Conservation (phyloP, 2,888 invertebrate genomes). For the Epiblema foenella region DNA sequence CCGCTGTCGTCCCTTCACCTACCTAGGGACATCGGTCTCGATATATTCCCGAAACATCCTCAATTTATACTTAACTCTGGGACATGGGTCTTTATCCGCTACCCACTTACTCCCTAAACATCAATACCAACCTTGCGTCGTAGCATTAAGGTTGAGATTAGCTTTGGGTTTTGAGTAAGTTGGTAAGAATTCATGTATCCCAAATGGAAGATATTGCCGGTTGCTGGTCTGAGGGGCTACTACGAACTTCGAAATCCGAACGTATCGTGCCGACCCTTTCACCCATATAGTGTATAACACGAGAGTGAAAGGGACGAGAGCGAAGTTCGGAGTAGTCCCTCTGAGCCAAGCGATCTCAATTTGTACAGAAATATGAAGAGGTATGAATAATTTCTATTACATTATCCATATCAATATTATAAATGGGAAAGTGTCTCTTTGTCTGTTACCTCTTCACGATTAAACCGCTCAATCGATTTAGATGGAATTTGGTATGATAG, state of each 20-base stretch:
- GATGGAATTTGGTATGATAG: no score
- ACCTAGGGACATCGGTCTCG: background rate
- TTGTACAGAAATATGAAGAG: background rate
- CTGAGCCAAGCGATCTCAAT: background rate
- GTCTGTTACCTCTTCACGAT: no score
- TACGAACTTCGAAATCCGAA: no score
- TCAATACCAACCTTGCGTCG: background rate
- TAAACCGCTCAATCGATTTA: no score
- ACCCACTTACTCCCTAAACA: background rate
- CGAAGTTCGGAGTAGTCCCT: no score
- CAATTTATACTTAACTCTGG: conserved; percentile 31
- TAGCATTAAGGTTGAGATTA: background rate
- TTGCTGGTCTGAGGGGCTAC: background rate
- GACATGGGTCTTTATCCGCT: conserved; percentile 4
- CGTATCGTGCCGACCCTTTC: no score
- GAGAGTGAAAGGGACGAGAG: no score
- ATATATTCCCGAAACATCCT: conserved; percentile 20
- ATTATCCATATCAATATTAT: no score
- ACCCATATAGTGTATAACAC: no score
- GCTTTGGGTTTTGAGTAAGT: background rate
- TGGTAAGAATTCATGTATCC: background rate
- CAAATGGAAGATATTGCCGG: background rate
- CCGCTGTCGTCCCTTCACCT: conserved; percentile 1
- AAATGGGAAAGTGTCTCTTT: no score
- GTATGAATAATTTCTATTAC: background rate